Evolutionary conservation across 2,888 invertebrate genomes (phyloP), one percentile per base, ranked within the genome.

Genomic region (Timandra comae): DNA sequence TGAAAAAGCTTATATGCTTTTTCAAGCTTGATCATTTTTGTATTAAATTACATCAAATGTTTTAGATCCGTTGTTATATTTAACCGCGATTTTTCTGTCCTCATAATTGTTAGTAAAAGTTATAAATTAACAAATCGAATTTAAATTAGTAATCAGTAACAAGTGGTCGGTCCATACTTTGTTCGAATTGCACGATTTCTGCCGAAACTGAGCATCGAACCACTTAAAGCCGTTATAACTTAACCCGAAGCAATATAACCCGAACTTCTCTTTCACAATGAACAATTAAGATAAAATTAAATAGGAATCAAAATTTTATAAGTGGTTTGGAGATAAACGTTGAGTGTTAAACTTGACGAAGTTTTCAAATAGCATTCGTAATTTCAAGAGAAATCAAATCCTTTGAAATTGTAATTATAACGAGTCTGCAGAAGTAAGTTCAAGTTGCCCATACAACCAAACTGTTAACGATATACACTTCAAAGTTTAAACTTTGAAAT

Each of bases 231-330:
- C 40, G 40, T 46, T 46, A 44, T 49, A 57, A 58, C 63, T 56
- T 63, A 64, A 64, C 62, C 56, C 52, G 49, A 63, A 70, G 67
- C 63, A 68, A 69, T 73, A 69, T 69, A 68, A 45, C 53, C 56
- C 52, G 60, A 79, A 79, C 60, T 78, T 72, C 63, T 55, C 63
- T 68, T 76, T 75, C 63, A 78, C 73, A 68, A 71, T 74, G 58
- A 70, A 73, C 72, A 73, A 74, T 81, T 71, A 78, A 78, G 79
- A 80, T 80, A 77, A 79, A 76, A 80, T 80, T 76, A 76, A 71
- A 72, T 70, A 71, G 68, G 66, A 80, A 81, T 81, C 80, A 76
- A 79, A 79, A 82, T 79, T 76, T 78, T 78, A 76, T 76, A 77
- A 80, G 73, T 71, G 72, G 67, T 75, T 63, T 53, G 52, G 65